Conservation (phyloP, 1,140 invertebrate genomes). For the Contarinia nasturtii region DNA sequence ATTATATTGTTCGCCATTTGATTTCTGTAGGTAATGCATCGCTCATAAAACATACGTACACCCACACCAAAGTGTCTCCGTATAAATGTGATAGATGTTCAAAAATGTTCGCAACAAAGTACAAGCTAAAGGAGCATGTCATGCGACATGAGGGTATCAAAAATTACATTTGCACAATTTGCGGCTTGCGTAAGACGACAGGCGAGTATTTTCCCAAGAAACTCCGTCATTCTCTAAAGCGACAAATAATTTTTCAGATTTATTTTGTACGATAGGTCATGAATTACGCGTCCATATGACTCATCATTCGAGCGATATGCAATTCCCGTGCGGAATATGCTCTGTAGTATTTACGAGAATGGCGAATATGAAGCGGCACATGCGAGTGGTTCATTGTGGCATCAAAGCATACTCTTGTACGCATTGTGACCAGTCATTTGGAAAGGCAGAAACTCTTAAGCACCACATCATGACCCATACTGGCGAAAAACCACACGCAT, state of each 20-base stretch:
- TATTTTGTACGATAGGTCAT: too few relatives aligned
- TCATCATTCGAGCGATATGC: not conserved
- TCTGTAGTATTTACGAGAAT: not conserved
- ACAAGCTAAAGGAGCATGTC: not conserved
- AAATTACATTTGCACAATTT: not conserved
- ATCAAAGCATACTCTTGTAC: not conserved
- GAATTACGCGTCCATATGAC: not conserved
- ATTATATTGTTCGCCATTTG: not conserved
- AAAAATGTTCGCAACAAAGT: not conserved
- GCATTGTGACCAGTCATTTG: not conserved
- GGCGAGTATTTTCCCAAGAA: too few relatives aligned
- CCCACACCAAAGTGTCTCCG: not conserved
- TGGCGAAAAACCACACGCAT: conserved; percentile 9
- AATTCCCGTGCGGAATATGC: not conserved
- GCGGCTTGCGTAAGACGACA: not conserved
- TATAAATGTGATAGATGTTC: not conserved
- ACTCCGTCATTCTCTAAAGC: too few relatives aligned
- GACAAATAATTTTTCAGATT: too few relatives aligned
- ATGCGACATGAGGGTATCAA: conserved; percentile 1
- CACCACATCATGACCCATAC: not conserved
- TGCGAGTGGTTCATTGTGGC: not conserved
- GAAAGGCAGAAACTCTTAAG: conserved; percentile 1
- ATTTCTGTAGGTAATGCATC: not conserved
- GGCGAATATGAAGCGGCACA: not conserved
- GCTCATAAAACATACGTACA: not conserved